These are phyloP conservation scores for Scomber japonicus DNA, from an alignment of 2,113 vertebrate species.

Conservation along the genomic window DNA sequence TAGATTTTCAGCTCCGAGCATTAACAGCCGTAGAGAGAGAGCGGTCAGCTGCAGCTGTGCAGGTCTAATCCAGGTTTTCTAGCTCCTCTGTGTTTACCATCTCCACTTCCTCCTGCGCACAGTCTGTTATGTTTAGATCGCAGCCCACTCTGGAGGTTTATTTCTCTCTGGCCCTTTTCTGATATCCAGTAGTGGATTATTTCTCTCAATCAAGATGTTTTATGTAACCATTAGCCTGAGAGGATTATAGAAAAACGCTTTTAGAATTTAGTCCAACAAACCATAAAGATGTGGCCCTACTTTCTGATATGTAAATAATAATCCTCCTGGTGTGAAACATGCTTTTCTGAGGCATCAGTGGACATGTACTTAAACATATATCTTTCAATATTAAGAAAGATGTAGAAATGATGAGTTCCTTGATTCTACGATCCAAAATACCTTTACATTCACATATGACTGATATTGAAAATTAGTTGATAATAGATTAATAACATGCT, in stretches of 20 bases:
- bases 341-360: background rate
- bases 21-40: background rate
- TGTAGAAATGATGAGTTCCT: background rate
- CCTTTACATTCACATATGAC: too few species aligned
- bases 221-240: conserved; percentile 71
- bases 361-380: background rate
- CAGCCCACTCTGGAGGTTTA: conserved; percentile 62
- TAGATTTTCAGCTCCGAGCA: conserved; percentile 8
- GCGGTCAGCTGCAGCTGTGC: conserved; percentile 22
- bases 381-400: background rate
- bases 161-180: conserved; percentile 69
- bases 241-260: conserved; percentile 75
- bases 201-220: conserved; percentile 80
- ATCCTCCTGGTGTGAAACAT: conserved; percentile 41
- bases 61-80: conserved; percentile 39
- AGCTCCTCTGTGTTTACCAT: conserved; percentile 6
- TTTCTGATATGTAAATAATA: conserved; percentile 39
- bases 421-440: background rate
- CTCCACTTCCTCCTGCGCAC: conserved; percentile 19
- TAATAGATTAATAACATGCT: background rate
- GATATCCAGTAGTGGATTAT: conserved; percentile 77
- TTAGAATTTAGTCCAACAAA: conserved; percentile 61
- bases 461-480: background rate
- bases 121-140: conserved; percentile 47
- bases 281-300: conserved; percentile 43